These are phyloP conservation scores for Rhabdophis nuchalis DNA, from an alignment of 2,797 vertebrate genomes.

Conservation along the genomic window DNA sequence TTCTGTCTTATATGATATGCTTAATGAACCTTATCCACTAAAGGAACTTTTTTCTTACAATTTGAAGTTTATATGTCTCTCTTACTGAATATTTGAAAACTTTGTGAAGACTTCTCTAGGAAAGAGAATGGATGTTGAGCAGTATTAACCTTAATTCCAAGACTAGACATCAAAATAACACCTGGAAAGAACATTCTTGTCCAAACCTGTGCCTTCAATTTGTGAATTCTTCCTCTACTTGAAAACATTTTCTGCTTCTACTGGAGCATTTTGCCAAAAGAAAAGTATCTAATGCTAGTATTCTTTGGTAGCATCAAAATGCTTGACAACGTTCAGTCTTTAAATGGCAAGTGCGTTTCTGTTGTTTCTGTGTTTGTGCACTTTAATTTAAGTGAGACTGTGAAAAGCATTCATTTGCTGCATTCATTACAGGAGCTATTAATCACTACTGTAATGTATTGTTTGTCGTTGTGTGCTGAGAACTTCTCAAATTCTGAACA, in stretches of 20 bases:
- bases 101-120: not conserved
- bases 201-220: conserved; percentile 19
- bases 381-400: not conserved
- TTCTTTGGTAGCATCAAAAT: not conserved
- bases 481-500: not conserved
- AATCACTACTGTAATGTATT: not conserved
- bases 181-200: conserved; percentile 42
- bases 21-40: not conserved
- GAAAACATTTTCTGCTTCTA: conserved; percentile 33
- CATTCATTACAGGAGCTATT: not conserved
- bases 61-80: not conserved
- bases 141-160: conserved; percentile 44
- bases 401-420: not conserved
- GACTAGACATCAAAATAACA: conserved; percentile 47
- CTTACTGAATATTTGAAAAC: conserved; percentile 3
- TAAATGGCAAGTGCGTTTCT: not conserved
- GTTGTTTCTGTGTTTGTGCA: not conserved
- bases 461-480: not conserved
- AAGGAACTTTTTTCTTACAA: not conserved
- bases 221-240: not conserved
- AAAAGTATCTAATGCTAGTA: not conserved
- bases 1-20: not conserved
- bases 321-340: not conserved
- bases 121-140: conserved; percentile 42
- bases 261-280: not conserved